These are phyloP conservation scores for Ceyx erithaca DNA, from an alignment of 2,797 vertebrate species.

Conservation along the genomic window DNA sequence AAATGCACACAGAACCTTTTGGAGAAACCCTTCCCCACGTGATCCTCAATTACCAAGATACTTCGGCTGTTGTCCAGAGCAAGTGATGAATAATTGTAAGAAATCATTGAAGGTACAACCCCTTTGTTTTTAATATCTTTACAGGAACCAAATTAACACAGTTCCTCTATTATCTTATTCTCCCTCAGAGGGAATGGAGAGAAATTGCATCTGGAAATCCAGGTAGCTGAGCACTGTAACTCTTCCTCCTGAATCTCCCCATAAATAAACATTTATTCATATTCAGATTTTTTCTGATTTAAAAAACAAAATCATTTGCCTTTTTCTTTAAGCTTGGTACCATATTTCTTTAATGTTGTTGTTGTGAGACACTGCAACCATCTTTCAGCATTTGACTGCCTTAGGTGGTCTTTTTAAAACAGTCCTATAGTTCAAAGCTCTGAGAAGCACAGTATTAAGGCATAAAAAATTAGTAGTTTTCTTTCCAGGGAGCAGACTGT, in stretches of 20 bases:
- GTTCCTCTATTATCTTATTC: not conserved
- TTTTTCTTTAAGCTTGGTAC: constrained; percentile 36
- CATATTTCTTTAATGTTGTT: constrained; percentile 48
- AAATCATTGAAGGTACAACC: constrained; percentile 18
- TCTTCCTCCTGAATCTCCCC: not conserved
- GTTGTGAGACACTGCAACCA: constrained; percentile 36
- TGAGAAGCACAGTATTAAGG: constrained; percentile 54
- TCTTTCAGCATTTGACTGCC: constrained; percentile 30
- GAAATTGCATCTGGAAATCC: constrained; percentile 20
- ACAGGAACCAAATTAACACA: constrained; percentile 59
- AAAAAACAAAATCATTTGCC: not conserved
- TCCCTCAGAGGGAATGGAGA: constrained; percentile 47
- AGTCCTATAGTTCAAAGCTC: constrained; percentile 41
- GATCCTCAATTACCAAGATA: not conserved
- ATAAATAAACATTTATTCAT: constrained; percentile 23
- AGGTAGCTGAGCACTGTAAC: not conserved
- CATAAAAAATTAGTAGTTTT: constrained; percentile 48
- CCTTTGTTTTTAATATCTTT: constrained; percentile 52
- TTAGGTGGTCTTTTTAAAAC: constrained; percentile 20
- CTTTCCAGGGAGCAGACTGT: constrained; percentile 13
- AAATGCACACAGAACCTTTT: not conserved
- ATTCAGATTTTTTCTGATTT: not conserved
- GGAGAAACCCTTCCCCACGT: not conserved
- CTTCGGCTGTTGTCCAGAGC: constrained; percentile 36
- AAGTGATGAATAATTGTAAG: constrained; percentile 25